Conservation (phyloP, 1,140 invertebrate species). For the Eumaeus atala region DNA sequence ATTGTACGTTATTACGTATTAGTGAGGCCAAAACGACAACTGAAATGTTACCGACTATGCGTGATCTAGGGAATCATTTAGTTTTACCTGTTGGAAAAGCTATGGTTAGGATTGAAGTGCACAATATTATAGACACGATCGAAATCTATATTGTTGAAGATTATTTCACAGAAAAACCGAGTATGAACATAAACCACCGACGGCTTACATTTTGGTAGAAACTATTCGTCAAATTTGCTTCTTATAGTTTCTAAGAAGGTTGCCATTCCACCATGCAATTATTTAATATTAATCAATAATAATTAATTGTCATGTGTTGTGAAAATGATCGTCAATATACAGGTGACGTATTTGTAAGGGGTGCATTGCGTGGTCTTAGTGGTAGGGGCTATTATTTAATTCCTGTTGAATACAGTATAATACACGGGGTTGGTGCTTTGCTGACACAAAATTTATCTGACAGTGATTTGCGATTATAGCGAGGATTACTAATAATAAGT, state of each 20-base stretch:
- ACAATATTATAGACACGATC: conserved; percentile 25
- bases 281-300: neutral
- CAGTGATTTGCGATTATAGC: conserved; percentile 6
- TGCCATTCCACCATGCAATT: neutral
- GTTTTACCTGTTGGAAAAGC: conserved; percentile 22
- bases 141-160: conserved; percentile 33
- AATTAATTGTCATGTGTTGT: neutral
- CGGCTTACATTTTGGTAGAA: conserved; percentile 16
- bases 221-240: conserved; percentile 11
- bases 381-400: conserved; percentile 24
- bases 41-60: conserved; percentile 6
- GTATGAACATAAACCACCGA: conserved; percentile 28
- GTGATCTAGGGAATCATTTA: conserved; percentile 21
- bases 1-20: conserved; percentile 16
- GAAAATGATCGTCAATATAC: conserved; percentile 1
- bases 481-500: neutral
- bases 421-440: conserved; percentile 14
- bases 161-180: conserved; percentile 34
- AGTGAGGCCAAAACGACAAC: conserved; percentile 14
- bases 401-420: conserved; percentile 21
- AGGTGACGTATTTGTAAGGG: conserved; percentile 18
- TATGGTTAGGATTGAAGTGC: conserved; percentile 21
- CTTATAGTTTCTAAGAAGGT: conserved; percentile 5
- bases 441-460: conserved; percentile 13
- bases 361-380: conserved; percentile 5